Conservation (phyloP, 2,797 vertebrate genomes). For the Fundulus diaphanus region DNA sequence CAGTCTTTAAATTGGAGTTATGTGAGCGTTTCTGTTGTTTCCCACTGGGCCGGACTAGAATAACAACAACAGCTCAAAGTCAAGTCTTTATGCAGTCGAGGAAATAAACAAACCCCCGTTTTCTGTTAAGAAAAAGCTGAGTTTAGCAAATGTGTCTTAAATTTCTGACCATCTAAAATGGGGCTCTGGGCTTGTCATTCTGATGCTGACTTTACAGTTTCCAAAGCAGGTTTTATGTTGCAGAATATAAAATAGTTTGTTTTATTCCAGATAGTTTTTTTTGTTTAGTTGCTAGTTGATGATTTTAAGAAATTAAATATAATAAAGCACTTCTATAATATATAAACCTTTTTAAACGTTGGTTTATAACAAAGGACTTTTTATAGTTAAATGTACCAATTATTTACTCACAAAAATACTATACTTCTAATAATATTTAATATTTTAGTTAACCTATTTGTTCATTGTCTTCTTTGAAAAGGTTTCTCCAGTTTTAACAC, state of each 20-base stretch:
- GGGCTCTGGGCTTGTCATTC: conserved; percentile 17
- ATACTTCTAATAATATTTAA: too few species aligned
- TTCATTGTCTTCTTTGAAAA: neutral
- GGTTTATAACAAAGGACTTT: neutral
- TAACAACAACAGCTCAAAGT: conserved; percentile 80
- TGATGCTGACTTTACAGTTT: conserved; percentile 26
- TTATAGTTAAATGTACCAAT: neutral
- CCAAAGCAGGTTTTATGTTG: conserved; percentile 13
- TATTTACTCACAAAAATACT: too few species aligned
- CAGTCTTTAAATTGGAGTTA: conserved; percentile 83
- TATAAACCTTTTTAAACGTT: neutral
- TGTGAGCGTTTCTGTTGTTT: conserved; percentile 77
- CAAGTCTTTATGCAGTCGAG: conserved; percentile 65
- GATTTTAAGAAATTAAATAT: neutral
- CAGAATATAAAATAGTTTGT: conserved; percentile 4
- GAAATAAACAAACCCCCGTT: conserved; percentile 74
- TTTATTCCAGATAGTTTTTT: neutral
- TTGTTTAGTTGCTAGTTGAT: neutral
- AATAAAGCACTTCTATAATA: neutral
- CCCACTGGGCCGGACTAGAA: conserved; percentile 70
- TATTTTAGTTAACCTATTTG: neutral
- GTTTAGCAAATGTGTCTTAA: conserved; percentile 50
- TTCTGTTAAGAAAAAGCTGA: conserved; percentile 54
- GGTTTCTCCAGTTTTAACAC: neutral
- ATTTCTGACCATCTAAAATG: conserved; percentile 45